These are phyloP conservation scores for Pseudochromis fuscus DNA, from an alignment of 2,797 vertebrate genomes.

Conservation along the genomic window DNA sequence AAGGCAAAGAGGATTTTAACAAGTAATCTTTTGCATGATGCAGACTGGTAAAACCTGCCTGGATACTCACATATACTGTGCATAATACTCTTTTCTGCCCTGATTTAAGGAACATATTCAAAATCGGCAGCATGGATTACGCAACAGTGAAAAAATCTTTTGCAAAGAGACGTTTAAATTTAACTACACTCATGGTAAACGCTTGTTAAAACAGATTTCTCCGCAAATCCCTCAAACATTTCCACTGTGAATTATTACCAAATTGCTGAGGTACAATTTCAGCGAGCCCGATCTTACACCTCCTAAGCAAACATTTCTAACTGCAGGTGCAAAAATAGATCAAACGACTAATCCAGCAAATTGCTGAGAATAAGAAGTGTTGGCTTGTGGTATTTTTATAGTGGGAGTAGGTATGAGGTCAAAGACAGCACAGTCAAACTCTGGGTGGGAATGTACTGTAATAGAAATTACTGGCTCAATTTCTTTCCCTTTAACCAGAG, in stretches of 20 bases:
- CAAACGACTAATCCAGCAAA: conserved; percentile 1
- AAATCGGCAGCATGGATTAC: no score
- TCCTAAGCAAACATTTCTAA: conserved; percentile 18
- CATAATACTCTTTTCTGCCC: no score
- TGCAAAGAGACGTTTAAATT: no score
- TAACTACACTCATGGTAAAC: no score
- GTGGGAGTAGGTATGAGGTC: conserved; percentile 1
- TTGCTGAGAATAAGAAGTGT: neutral
- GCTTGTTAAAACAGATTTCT: no score
- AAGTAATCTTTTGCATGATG: conserved; percentile 1
- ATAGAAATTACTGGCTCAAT: conserved; percentile 32
- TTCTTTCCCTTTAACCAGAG: conserved; percentile 49
- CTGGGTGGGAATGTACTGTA: conserved; percentile 13
- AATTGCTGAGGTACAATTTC: conserved; percentile 20
- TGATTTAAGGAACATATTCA: no score
- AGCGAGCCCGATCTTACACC: conserved; percentile 3
- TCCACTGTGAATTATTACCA: conserved; percentile 33
- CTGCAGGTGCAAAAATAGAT: conserved; percentile 17
- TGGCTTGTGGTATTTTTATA: conserved; percentile 14
- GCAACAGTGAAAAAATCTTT: no score
- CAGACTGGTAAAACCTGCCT: no score
- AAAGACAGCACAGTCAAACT: conserved; percentile 15
- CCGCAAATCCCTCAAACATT: conserved; percentile 8
- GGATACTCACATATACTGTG: no score
- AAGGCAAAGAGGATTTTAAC: conserved; percentile 5